Evolutionary conservation across 2,888 invertebrate species (phyloP).

Genomic region (Theodoxus fluviatilis): DNA sequence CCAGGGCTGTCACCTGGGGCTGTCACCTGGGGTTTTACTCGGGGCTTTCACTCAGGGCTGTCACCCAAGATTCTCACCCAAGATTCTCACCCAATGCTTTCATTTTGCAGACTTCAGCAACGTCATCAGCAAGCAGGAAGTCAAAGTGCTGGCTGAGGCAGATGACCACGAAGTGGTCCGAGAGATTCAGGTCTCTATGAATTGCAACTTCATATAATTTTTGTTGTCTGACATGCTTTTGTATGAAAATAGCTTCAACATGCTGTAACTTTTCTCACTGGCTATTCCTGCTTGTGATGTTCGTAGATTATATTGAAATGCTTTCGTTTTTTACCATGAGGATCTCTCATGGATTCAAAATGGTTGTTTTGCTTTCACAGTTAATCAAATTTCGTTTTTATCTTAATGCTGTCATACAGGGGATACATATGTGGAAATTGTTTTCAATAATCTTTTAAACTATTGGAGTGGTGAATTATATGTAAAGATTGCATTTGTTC

Average conservation of each 20-base stretch:
- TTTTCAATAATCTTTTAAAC: too few species aligned
- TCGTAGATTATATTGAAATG: too few species aligned
- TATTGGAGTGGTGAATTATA: too few species aligned
- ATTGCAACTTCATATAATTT: background rate
- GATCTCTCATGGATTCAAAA: background rate
- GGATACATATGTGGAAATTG: too few species aligned
- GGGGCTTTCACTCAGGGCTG: too few species aligned
- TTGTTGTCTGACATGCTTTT: background rate
- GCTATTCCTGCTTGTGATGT: background rate
- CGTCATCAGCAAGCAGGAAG: slow-evolving; percentile 93
- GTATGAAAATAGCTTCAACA: background rate
- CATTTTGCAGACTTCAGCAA: slow-evolving; percentile 90
- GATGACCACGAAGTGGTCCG: slow-evolving; percentile 97
- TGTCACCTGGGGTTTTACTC: too few species aligned
- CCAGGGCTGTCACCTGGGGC: too few species aligned
- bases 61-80: too few species aligned
- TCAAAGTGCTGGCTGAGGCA: slow-evolving; percentile 94
- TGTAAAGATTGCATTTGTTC: too few species aligned
- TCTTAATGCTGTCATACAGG: too few species aligned
- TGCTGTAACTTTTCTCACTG: background rate
- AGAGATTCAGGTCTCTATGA: slow-evolving; percentile 73
- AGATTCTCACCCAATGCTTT: too few species aligned
- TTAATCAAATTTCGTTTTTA: background rate
- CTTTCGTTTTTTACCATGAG: too few species aligned
- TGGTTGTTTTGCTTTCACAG: background rate